Base-by-base conservation (phyloP, 2,113 vertebrate genomes). In the Bubalus kerabau region DNA sequence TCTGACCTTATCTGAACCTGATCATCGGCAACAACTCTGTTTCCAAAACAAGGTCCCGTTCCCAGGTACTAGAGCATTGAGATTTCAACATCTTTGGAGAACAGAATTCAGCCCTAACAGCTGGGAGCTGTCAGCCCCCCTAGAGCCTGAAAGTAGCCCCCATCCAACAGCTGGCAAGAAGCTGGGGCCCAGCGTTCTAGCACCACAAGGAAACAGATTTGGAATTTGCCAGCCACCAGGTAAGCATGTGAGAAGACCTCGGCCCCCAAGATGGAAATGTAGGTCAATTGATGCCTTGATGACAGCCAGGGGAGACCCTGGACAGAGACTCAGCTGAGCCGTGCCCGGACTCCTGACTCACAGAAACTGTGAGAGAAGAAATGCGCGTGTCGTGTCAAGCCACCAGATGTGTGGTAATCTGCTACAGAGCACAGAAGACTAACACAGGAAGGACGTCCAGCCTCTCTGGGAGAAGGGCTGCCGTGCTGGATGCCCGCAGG, bases 321-420 rank as follows among this genome's bases (percentile, higher is more conserved):
- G 9, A 56, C 26, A n/a, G 81, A 21, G 54, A 56, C 26, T 16
- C 48, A 14, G 28, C 30, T 21, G 5, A 56, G 30, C 57, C 14
- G 3, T 3, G n/a, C 59, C 86, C 13, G 0, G 40, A 43, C n/a
- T 28, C 62, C 62, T 10, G 52, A 7, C 57, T 50, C 40, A 8
- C 40, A 74, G 67, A 40, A 23, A 36, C 36, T 1, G 17, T 24
- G 48, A 88, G 21, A 16, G 21, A 4, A 28, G 12, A 6, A n/a
- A n/a, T 5, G 15, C 7, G 0, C 1, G 1, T 11, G 15, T 14
- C 6, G 0, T 21, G 36, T 6, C 13, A n/a, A 10, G 36, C 57
- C 48, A 40, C 60, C 1, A 15, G 19, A 13, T 5, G 5, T 1
- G 17, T 13, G 13, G 24, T 9, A 0, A 60, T 52, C 30, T 30